These are phyloP conservation scores for Trachemys scripta DNA, from an alignment of 2,113 vertebrate species.

Conservation along the genomic window DNA sequence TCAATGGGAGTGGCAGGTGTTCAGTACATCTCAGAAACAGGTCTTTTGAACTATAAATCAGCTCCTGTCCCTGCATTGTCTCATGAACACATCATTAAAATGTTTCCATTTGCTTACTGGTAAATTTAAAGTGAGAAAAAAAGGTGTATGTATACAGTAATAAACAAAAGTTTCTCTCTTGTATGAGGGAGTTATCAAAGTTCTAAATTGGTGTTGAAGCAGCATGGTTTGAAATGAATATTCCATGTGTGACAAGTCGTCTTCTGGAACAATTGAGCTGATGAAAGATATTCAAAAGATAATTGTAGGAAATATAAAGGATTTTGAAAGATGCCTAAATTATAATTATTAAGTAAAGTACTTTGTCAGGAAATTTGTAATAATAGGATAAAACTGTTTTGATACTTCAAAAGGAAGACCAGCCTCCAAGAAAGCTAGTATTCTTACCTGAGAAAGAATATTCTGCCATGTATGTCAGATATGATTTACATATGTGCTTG, in stretches of 20 bases:
- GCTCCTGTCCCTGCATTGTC: neutral
- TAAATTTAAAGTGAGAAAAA: neutral
- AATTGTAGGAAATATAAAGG: conserved; percentile 10
- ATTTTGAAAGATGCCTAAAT: neutral
- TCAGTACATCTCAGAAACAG: neutral
- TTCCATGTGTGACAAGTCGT: neutral
- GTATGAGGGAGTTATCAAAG: neutral
- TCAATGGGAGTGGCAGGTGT: neutral
- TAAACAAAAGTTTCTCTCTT: conserved; percentile 6
- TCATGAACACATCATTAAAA: conserved; percentile 22
- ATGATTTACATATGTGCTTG: neutral
- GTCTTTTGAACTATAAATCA: neutral
- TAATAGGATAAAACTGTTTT: neutral
- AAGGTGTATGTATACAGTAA: neutral
- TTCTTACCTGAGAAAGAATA: neutral
- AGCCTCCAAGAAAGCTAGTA: neutral
- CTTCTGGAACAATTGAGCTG: neutral
- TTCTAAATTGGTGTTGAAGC: neutral
- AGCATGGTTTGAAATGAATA: conserved; percentile 22
- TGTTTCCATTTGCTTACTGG: conserved; percentile 26
- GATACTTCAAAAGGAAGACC: neutral
- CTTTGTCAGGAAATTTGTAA: neutral
- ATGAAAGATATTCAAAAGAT: neutral
- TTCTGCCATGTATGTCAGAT: neutral
- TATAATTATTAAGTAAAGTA: neutral